These are phyloP conservation scores for Hirudinaria manillensis DNA, from an alignment of 2,888 invertebrate genomes.

Conservation along the genomic window DNA sequence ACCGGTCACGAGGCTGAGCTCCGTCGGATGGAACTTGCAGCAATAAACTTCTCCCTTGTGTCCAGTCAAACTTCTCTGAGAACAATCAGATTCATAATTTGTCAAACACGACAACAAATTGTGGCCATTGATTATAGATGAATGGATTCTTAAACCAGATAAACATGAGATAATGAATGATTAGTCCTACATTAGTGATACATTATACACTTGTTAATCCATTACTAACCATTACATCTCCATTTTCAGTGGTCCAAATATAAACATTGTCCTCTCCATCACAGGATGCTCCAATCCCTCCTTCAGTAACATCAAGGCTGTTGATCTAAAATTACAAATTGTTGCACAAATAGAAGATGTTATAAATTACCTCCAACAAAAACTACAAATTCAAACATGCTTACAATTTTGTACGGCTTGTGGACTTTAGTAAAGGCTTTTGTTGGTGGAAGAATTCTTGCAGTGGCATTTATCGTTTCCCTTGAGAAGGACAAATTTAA, in stretches of 20 bases:
- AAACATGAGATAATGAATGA: not conserved
- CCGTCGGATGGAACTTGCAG: conserved; percentile 68
- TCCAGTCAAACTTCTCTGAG: conserved; percentile 58
- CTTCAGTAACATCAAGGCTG: conserved; percentile 61
- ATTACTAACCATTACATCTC: conserved; percentile 56
- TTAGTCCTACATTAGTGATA: too few relatives aligned
- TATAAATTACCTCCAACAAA: not conserved
- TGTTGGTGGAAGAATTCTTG: conserved; percentile 43
- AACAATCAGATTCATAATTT: not conserved
- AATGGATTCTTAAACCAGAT: not conserved
- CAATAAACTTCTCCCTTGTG: conserved; percentile 67
- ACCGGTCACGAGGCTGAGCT: conserved; percentile 63
- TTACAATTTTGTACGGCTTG: conserved; percentile 53
- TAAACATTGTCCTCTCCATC: conserved; percentile 61
- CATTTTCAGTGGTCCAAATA: conserved; percentile 64
- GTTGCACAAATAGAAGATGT: not conserved
- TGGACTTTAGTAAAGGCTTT: conserved; percentile 45
- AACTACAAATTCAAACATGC: conserved; percentile 37
- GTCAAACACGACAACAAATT: too few relatives aligned
- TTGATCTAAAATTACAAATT: conserved; percentile 52
- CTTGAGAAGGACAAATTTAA: not conserved
- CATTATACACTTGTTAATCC: not conserved
- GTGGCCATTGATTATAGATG: too few relatives aligned
- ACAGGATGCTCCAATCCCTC: conserved; percentile 63
- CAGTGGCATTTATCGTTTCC: not conserved